These are phyloP conservation scores for Alfaro cultratus DNA, from an alignment of 2,797 vertebrate genomes.

Conservation along the genomic window DNA sequence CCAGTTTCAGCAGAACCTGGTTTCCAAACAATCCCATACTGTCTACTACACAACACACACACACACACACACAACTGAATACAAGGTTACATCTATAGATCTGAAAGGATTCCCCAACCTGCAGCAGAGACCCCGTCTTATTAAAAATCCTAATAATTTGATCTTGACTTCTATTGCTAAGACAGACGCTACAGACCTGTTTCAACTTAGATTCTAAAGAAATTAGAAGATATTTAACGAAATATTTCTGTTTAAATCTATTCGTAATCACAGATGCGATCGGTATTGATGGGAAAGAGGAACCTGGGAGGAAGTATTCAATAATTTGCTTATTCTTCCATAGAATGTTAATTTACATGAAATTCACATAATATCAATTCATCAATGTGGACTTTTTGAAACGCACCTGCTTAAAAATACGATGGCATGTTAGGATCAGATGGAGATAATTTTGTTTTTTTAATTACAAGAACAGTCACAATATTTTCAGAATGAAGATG, in stretches of 20 bases:
- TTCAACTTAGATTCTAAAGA: background rate
- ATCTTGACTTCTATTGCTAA: no score
- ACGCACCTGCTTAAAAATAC: background rate
- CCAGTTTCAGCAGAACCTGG: conserved; percentile 66
- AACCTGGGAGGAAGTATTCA: background rate
- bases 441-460: no score
- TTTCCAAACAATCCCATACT: conserved; percentile 58
- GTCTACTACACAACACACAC: conserved; percentile 24
- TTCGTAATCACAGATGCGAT: background rate
- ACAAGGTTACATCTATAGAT: conserved; percentile 1
- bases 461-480: no score
- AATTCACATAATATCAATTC: background rate
- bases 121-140: background rate
- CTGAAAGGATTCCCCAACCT: conserved; percentile 19
- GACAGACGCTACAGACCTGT: background rate
- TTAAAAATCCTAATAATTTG: background rate
- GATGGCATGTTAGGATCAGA: no score
- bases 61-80: conserved; percentile 5
- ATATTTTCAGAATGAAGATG: no score
- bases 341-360: no score
- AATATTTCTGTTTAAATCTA: background rate
- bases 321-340: background rate
- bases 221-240: background rate
- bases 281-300: background rate
- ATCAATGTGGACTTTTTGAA: background rate